Evolutionary conservation across 2,888 invertebrate genomes (phyloP), one percentile per base, ranked within the genome.

Genomic region (Brachyptera risi): DNA sequence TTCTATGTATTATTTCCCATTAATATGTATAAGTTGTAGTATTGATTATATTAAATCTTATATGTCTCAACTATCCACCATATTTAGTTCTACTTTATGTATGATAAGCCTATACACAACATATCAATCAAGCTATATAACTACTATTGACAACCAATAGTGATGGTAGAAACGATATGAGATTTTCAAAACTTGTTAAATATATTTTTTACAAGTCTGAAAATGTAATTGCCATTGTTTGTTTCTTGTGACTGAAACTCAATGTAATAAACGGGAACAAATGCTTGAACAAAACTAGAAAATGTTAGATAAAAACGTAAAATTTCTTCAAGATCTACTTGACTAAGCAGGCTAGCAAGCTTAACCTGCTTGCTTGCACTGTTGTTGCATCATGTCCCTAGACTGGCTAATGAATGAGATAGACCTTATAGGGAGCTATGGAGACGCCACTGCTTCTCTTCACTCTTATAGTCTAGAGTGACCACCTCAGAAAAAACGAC

Each of bases 161-260:
- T 11, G 31, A 31, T 31, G 11, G 11, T 5, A 7, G 31, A 31
- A 31, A 11, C 31, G 11, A 31, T n/a, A n/a, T n/a, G 11, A 31
- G 31, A 31, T 11, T 31, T 7, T 31, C 5, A 31, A 31, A 7
- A 31, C 31, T 31, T 7, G 31, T 31, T 31, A 31, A 31, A 31
- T 7, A 31, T 31, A 31, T 7, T 31, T 31, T 31, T 47, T 23
- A n/a, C 24, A 47, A 21, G 47, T 47, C 47, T 47, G 47, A 47
- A 47, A 47, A 47, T 24, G 21, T 24, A 47, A 47, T 47, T 47
- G 47, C 24, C 31, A 31, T 31, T 31, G 31, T 44, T 44, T 44
- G 21, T 15, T 44, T 44, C 21, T 40, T 40, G 7, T 15, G 40
- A 5, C 15, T 9, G 4, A 40, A 4, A 19, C 11, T 11, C 44